Evolutionary conservation across 2,113 vertebrate species (phyloP), one percentile per base, ranked within the genome.

Genomic region (Podarcis raffonei): DNA sequence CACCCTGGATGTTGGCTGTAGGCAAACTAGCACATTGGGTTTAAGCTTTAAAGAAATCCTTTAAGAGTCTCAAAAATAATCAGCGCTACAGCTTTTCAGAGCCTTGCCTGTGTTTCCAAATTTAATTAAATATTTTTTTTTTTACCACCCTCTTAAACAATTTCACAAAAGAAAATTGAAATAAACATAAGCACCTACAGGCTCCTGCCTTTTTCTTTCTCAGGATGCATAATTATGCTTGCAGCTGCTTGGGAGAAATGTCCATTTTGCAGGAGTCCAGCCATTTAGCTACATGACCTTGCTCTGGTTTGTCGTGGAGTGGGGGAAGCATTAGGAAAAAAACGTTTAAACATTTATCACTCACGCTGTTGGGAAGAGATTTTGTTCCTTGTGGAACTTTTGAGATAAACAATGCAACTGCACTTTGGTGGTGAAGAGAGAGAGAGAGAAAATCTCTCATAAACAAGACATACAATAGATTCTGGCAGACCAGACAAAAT

Each of bases 31-130:
- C 85, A 69, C 27, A 79, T 75, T 71, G 42, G 35, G 86, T 65
- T 87, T 87, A 71, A 87, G 86, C 42, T 71, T 80, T 37, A 37
- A 80, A 81, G 77, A 87, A 81, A 87, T 87, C 42, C n/a, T 81
- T 87, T 81, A 57, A 87, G 75, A 79, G 66, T 87, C 66, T 87
- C 20, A 87, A 87, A 57, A 87, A 57, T 69, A 57, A 69, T 69
- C n/a, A 81, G n/a, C 35, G 8, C 42, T 30, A 30, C n/a, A 71
- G n/a, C 42, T 71, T 87, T 87, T 87, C 76, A 53, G 7, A 69
- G 66, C 18, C 62, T 79, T 13, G 65, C 76, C 13, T 62, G 35
- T 53, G 39, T 80, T 79, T 79, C 76, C 27, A 78, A 77, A 77
- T 66, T 77, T 86, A 77, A 69, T 87, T 79, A 75, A 57, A 72